Base-by-base conservation (phyloP, 2,888 invertebrate genomes). In the Hydrotaea cyrtoneurina region DNA sequence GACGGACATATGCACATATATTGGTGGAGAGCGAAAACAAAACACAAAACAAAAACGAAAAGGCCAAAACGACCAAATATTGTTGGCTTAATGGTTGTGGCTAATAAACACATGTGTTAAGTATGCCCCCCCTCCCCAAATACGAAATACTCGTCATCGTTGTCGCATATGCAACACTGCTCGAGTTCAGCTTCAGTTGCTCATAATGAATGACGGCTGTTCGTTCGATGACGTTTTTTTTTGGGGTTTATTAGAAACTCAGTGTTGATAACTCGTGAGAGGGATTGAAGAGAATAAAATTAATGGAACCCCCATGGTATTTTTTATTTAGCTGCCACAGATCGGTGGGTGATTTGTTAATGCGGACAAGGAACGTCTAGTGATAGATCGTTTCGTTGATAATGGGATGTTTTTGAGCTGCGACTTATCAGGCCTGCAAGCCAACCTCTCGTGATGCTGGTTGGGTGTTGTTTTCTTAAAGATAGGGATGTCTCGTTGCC, bases 71-170 rank as follows among this genome's bases (percentile, higher is more conserved):
- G 74, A 80, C 80, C 19, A 55, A 4, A 55, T 55, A 74, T 23
- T 55, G 71, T 23, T 75, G 83, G 78, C 71, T 83, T 80, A 83
- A 80, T 83, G 80, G 83, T 75, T 69, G 80, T 80, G 55, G 55
- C 55, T 83, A 74, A 83, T 83, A 80, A 83, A 78, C 78, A 80
- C 78, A 83, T 83, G 80, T 83, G 83, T 83, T 55, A 55, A 4
- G 55, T 55, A 39, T 10, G 39, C 10, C 39, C 13, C 11, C 8
- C 19, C 77, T 80, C 77, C 74, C 80, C 78, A 80, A 83, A 80
- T 69, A 80, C 50, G 76, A 78, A 83, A 75, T 82, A 74, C 74
- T 73, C 59, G 43, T 36, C 4, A 3, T 39, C 39, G 39, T 11
- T 11, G 39, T 39, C 7, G 31, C 31, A 39, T 39, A 46, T 69